Evolutionary conservation across 2,888 invertebrate species (phyloP), one percentile per base, ranked within the genome.

Genomic region (Liposcelis brunnea): DNA sequence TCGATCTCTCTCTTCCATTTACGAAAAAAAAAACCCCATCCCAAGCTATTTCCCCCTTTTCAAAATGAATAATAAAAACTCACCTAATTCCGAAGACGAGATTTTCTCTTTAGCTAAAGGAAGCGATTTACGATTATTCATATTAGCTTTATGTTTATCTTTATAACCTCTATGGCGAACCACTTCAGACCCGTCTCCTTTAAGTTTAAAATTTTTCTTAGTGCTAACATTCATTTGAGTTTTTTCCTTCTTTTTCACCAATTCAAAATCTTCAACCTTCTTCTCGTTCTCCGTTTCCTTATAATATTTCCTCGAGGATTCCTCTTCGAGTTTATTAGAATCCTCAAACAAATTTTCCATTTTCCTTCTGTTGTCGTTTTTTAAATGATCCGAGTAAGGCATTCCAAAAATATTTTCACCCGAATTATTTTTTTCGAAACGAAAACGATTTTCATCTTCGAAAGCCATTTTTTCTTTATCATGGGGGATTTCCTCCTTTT

Each of bases 201-300:
- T 51, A 26, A 26, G 8, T 8, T 26, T 26, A 26, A 26, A 8
- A 26, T 26, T 26, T 52, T 62, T 64, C 53, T 64, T 63, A 42
- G 61, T 55, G 38, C 49, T 52, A 48, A 62, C 62, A 49, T 66
- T 65, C 31, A 61, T 59, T 15, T 58, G 67, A 60, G 69, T 67
- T 52, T 69, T 71, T 53, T 71, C 70, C 54, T 69, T 70, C 55
- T 71, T 71, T 40, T 68, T 62, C 4, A 64, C 61, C 44, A 68
- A 64, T 2, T 59, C 60, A 35, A 61, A 60, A 45, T 64, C 62
- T 34, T 62, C 63, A 38, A 65, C 65, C 50, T 66, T 66, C 52
- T 64, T 63, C 44, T 58, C 58, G 49, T 60, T 47, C 48, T 49
- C 14, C 51, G 49, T 45, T 54, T 52, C 15, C 8, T 26, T 26